Percentiles rank a stretch among this genome's conserved stretches.
Conservation (phyloP, 2,113 vertebrate species). For the Myrmophylax atrothorax region DNA sequence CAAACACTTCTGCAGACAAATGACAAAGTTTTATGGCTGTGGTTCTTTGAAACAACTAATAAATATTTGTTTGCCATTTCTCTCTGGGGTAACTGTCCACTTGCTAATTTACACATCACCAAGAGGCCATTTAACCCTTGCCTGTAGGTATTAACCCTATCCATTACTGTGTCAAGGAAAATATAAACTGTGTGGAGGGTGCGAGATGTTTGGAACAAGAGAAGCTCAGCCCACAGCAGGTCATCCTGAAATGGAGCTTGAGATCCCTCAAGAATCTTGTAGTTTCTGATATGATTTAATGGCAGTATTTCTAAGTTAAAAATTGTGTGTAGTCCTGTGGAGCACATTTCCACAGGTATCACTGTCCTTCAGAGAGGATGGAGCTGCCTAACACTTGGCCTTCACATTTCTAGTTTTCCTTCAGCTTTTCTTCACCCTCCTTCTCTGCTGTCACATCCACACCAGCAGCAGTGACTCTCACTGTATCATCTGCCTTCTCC, state of each 20-base stretch:
- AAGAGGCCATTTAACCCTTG: slow-evolving; percentile 25
- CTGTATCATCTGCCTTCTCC: background rate
- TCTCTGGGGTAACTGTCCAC: slow-evolving; percentile 33
- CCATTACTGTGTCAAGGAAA: background rate
- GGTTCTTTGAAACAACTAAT: slow-evolving; percentile 52
- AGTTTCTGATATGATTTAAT: background rate
- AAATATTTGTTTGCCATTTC: slow-evolving; percentile 65
- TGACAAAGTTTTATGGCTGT: slow-evolving; percentile 32
- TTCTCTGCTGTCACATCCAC: background rate
- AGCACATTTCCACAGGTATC: background rate
- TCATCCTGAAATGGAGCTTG: background rate
- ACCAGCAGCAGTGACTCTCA: background rate
- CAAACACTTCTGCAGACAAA: slow-evolving; percentile 44
- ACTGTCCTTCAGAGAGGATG: background rate
- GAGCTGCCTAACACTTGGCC: background rate
- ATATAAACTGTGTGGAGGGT: background rate
- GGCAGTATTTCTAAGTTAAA: background rate
- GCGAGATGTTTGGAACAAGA: background rate
- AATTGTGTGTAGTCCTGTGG: background rate
- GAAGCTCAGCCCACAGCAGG: background rate
- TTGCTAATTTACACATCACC: slow-evolving; percentile 43
- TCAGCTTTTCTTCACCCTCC: background rate
- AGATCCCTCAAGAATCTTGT: background rate
- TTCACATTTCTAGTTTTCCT: background rate
- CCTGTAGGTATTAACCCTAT: slow-evolving; percentile 34